Conservation (phyloP, 2,113 vertebrate genomes). For the Ptychochromis oligacanthus region DNA sequence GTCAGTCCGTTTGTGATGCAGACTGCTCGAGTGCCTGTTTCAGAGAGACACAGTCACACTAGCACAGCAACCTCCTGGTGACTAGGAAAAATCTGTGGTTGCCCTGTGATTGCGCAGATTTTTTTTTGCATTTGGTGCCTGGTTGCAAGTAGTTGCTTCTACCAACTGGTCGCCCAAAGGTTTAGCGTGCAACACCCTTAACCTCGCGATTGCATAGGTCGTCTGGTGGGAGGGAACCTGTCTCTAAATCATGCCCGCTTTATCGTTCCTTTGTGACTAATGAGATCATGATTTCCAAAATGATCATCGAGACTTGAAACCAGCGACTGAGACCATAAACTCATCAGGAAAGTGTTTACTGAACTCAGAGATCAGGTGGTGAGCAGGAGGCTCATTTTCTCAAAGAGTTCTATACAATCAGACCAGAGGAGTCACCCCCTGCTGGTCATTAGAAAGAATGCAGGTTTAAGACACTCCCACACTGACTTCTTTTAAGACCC, state of each 20-base stretch:
- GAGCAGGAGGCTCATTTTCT: background rate
- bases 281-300: background rate
- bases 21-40: too few species aligned
- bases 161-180: background rate
- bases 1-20: too few species aligned
- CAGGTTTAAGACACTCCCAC: background rate
- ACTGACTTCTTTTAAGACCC: background rate
- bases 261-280: background rate
- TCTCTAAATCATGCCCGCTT: too few species aligned
- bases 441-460: rapidly evolving
- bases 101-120: too few species aligned
- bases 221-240: background rate
- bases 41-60: background rate
- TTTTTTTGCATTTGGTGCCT: background rate
- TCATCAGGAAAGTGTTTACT: too few species aligned
- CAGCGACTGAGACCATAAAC: background rate
- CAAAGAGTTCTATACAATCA: background rate
- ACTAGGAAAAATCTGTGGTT: too few species aligned
- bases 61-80: background rate
- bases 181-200: background rate
- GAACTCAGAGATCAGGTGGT: background rate
- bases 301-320: too few species aligned
- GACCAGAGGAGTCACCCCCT: background rate
- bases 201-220: too few species aligned
- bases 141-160: background rate